phyloP scores from a whole-genome alignment of 2,888 invertebrate genomes.

The Diloba caeruleocephala region DNA sequence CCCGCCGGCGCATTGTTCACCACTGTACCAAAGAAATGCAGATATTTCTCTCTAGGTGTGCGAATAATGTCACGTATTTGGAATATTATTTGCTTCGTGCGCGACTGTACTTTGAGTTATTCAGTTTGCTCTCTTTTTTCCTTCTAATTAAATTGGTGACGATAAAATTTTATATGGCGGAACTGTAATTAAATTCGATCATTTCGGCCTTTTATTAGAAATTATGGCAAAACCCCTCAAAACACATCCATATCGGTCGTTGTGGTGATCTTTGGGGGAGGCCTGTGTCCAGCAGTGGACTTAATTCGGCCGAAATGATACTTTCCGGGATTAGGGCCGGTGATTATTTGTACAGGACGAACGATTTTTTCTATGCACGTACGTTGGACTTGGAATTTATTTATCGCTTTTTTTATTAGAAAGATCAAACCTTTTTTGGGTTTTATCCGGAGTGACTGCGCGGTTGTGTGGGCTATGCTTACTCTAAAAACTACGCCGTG shows the following conservation, averaged over 20 bases:
- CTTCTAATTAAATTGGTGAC: conserved; percentile 31
- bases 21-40: conserved; percentile 51
- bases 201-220: conserved; percentile 33
- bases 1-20: conserved; percentile 57
- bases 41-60: conserved; percentile 45
- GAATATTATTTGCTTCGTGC: conserved; percentile 12
- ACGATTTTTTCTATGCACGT: conserved; percentile 2
- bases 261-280: too few species aligned
- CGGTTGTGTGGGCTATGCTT: too few species aligned
- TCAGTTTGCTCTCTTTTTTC: conserved; percentile 24
- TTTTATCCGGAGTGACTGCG: too few species aligned
- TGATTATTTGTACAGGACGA: conserved; percentile 44
- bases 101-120: conserved; percentile 30
- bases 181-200: conserved; percentile 39
- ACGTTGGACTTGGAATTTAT: too few species aligned
- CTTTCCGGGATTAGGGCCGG: conserved; percentile 9
- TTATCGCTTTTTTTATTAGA: neutral
- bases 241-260: too few species aligned
- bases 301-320: too few species aligned
- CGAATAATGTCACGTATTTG: conserved; percentile 41
- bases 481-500: too few species aligned
- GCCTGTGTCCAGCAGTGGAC: too few species aligned
- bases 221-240: too few species aligned
- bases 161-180: conserved; percentile 37
- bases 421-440: too few species aligned